phyloP scores from a whole-genome alignment of 2,113 vertebrate species.

The Rhodinocichla rosea region DNA sequence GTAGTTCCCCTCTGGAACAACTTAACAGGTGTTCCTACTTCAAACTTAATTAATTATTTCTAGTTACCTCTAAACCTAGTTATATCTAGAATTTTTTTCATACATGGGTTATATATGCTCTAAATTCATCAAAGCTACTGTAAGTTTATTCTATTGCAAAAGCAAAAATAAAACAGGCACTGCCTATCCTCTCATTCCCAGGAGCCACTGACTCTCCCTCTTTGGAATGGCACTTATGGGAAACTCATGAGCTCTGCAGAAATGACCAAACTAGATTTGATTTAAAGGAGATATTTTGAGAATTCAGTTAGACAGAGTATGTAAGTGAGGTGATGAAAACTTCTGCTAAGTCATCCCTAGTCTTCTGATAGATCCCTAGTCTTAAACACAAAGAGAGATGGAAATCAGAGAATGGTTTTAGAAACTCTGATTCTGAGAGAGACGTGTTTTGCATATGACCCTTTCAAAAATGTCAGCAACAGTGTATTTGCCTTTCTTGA shows the following conservation, averaged over 20 bases:
- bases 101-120: not conserved
- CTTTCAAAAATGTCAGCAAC: not conserved
- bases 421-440: not conserved
- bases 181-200: not conserved
- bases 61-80: not conserved
- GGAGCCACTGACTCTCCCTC: not conserved
- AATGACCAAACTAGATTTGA: not conserved
- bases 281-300: not conserved
- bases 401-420: not conserved
- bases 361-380: not conserved
- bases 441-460: not conserved
- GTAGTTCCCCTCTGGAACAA: not conserved
- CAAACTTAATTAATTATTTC: not conserved
- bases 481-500: not conserved
- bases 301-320: not conserved
- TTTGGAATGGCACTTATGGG: not conserved
- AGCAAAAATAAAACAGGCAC: not conserved
- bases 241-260: not conserved
- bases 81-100: not conserved
- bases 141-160: not conserved
- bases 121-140: not conserved
- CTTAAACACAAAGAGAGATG: not conserved
- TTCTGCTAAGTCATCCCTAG: not conserved
- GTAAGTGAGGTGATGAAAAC: not conserved
- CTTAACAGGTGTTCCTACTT: not conserved